Percentiles rank a stretch among this genome's conserved stretches.
phyloP scores from a whole-genome alignment of 1,140 invertebrate genomes.

The Tetramorium simillimum region DNA sequence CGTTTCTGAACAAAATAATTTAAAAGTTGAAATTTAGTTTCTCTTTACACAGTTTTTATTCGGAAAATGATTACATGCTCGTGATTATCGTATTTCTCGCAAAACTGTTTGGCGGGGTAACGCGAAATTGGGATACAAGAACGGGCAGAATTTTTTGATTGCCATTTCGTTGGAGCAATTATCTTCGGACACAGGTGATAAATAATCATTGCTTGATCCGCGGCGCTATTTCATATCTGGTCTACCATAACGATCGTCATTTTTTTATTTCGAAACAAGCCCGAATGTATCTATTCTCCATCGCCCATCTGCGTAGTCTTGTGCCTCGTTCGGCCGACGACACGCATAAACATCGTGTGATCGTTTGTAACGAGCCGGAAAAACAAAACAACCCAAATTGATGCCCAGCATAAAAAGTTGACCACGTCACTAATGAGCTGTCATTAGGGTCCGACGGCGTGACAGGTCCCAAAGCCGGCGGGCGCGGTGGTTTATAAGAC shows the following conservation, averaged over 20 bases:
- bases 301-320: constrained; percentile 43
- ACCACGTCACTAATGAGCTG: constrained; percentile 70
- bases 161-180: constrained; percentile 49
- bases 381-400: constrained; percentile 46
- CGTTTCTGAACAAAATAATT: not conserved
- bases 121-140: constrained; percentile 3
- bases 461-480: constrained; percentile 65
- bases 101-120: constrained; percentile 35
- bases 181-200: constrained; percentile 36
- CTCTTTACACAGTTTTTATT: not conserved
- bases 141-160: constrained; percentile 6
- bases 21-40: not conserved
- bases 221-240: constrained; percentile 17
- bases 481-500: constrained; percentile 37
- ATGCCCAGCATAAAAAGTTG: constrained; percentile 47
- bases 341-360: constrained; percentile 48
- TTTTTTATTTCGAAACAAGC: not conserved
- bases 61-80: not conserved
- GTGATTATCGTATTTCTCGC: constrained; percentile 3
- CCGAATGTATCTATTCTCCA: constrained; percentile 51
- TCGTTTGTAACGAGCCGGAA: constrained; percentile 64
- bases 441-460: constrained; percentile 72
- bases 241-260: constrained; percentile 30
- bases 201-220: constrained; percentile 58
- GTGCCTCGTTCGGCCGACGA: not conserved